These are phyloP conservation scores for Actinia tenebrosa DNA, from an alignment of 64 coral and sea anemone genomes.

Conservation along the genomic window DNA sequence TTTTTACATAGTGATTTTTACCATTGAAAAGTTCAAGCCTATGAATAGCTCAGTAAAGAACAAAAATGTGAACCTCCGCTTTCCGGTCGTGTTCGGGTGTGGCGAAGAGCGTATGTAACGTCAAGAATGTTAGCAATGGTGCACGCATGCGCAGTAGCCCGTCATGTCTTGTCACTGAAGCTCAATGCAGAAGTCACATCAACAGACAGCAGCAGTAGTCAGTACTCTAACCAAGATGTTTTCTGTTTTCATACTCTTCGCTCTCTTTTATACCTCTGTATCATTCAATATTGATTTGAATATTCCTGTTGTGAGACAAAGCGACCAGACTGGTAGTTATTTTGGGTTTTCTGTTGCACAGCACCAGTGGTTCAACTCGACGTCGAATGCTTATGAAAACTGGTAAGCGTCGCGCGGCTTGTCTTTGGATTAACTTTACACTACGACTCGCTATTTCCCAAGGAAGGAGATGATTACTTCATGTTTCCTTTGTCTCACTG, in stretches of 20 bases:
- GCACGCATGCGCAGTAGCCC: not conserved
- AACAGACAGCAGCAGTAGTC: not conserved
- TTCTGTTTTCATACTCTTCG: slow-evolving; percentile 16
- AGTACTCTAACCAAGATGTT: slow-evolving; percentile 42
- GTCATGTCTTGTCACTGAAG: not conserved
- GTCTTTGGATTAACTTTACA: not conserved
- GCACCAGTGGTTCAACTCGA: not conserved
- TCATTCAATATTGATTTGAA: slow-evolving; percentile 48
- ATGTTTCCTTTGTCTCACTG: not conserved
- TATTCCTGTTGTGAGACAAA: slow-evolving; percentile 41
- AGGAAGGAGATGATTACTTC: not conserved
- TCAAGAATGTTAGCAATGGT: not conserved
- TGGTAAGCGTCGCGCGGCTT: slow-evolving; percentile 1
- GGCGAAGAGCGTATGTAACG: not conserved
- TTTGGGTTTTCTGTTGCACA: slow-evolving; percentile 63
- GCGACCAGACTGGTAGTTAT: slow-evolving; percentile 44
- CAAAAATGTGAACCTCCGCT: not conserved
- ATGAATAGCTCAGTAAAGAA: not conserved
- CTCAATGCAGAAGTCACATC: not conserved
- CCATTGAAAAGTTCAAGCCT: not conserved
- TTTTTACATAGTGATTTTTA: not conserved
- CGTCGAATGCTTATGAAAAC: not conserved
- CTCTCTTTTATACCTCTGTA: slow-evolving; percentile 32
- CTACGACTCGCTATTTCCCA: not conserved
- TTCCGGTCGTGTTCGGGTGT: slow-evolving; percentile 4